These are phyloP conservation scores for Ariopsis seemanni DNA, from an alignment of 2,113 vertebrate species.

Conservation along the genomic window DNA sequence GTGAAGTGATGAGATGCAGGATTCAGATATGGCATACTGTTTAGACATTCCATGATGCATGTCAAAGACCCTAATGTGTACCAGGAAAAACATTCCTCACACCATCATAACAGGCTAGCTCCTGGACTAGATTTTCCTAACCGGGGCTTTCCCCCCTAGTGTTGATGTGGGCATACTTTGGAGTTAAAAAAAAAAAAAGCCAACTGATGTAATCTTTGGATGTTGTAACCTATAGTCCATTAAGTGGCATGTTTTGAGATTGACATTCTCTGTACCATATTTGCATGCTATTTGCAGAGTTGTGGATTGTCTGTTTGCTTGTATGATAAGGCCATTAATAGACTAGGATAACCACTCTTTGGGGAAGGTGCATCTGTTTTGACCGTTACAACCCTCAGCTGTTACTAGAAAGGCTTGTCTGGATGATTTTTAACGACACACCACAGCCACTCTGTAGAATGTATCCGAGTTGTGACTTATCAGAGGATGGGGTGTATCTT, in stretches of 20 bases:
- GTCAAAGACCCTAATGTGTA: background rate
- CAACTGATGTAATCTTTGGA: background rate
- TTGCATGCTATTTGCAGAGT: background rate
- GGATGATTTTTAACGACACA: background rate
- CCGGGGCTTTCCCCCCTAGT: background rate
- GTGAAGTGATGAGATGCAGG: background rate
- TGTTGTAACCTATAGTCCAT: background rate
- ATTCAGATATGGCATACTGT: background rate
- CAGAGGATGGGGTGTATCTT: background rate
- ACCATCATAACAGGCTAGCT: background rate
- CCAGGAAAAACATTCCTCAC: background rate
- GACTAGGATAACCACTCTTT: background rate
- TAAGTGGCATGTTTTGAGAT: background rate
- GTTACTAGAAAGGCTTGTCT: background rate
- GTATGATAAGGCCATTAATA: background rate
- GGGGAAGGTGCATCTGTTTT: background rate
- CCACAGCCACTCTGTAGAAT: background rate
- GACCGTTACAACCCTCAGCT: background rate
- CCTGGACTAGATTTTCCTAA: background rate
- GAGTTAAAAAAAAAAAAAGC: too few relatives aligned
- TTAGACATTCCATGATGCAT: background rate
- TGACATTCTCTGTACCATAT: background rate
- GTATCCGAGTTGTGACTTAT: too few relatives aligned
- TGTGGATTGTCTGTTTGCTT: background rate
- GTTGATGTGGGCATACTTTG: too few relatives aligned